phyloP scores from a whole-genome alignment of 2,888 invertebrate species.

The Morinoia aosen region DNA sequence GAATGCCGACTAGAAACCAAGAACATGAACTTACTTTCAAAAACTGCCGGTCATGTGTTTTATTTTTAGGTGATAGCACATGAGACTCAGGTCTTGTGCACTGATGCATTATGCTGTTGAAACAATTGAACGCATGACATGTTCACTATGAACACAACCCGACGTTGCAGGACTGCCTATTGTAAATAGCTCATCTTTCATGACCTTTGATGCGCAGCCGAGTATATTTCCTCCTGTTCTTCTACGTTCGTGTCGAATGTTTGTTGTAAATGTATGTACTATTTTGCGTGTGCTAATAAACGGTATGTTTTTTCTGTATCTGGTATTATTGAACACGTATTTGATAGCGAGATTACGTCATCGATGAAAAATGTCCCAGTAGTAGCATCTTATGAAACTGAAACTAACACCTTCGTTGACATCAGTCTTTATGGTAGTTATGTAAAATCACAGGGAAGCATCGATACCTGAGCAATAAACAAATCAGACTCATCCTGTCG shows the following conservation, averaged over 20 bases:
- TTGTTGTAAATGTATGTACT: not conserved
- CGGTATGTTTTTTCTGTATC: not conserved
- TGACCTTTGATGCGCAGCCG: not conserved
- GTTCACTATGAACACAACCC: not conserved
- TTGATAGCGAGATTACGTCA: not conserved
- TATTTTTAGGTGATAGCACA: too few relatives aligned
- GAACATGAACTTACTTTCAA: too few relatives aligned
- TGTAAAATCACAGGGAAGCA: too few relatives aligned
- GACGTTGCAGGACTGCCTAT: not conserved
- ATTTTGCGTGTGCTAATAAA: not conserved
- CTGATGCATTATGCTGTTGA: too few relatives aligned
- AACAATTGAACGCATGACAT: not conserved
- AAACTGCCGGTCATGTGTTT: too few relatives aligned
- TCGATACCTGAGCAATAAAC: too few relatives aligned
- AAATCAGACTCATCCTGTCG: too few relatives aligned
- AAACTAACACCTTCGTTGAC: too few relatives aligned
- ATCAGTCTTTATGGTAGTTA: too few relatives aligned
- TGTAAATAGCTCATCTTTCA: not conserved
- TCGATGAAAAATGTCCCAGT: not conserved
- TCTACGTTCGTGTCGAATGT: not conserved
- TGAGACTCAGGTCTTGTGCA: too few relatives aligned
- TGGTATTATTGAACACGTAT: not conserved
- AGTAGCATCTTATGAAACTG: not conserved
- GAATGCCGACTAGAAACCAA: too few relatives aligned
- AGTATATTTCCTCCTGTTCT: not conserved